phyloP scores from a whole-genome alignment of 2,888 invertebrate genomes.

The Harpalus rufipes region DNA sequence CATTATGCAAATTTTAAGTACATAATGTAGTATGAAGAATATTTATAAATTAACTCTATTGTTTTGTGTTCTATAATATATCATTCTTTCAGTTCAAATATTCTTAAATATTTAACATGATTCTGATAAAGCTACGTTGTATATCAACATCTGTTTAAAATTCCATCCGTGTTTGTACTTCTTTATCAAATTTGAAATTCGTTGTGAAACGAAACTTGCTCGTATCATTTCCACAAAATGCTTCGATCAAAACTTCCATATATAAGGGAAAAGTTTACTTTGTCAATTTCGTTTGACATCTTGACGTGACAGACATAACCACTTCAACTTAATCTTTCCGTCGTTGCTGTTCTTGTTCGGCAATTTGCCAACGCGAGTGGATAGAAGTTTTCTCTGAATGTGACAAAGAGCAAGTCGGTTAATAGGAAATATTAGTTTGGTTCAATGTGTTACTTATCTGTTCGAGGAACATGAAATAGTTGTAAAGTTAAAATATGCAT shows the following conservation, averaged over 20 bases:
- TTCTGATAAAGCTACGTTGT: background rate
- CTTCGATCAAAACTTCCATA: constrained; percentile 1
- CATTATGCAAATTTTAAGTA: too few species aligned
- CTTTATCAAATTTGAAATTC: background rate
- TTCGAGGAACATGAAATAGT: too few species aligned
- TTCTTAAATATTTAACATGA: background rate
- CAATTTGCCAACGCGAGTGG: constrained; percentile 34
- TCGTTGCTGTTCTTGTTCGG: constrained; percentile 10
- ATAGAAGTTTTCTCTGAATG: constrained; percentile 19
- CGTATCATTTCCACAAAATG: constrained; percentile 23
- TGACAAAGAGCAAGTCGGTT: background rate
- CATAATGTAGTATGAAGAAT: too few species aligned
- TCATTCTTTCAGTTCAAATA: too few species aligned
- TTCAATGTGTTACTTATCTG: too few species aligned
- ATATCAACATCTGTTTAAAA: constrained; percentile 2
- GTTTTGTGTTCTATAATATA: too few species aligned
- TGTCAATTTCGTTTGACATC: constrained; percentile 33
- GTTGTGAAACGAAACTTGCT: background rate
- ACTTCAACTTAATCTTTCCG: constrained; percentile 30
- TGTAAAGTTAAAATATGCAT: too few species aligned
- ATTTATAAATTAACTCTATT: too few species aligned
- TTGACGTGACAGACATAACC: constrained; percentile 45
- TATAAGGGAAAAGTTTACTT: constrained; percentile 29
- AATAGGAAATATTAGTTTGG: too few species aligned
- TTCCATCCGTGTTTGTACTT: constrained; percentile 8